Evolutionary conservation across 2,888 invertebrate genomes (phyloP).

Genomic region (Hylaea fasciaria): DNA sequence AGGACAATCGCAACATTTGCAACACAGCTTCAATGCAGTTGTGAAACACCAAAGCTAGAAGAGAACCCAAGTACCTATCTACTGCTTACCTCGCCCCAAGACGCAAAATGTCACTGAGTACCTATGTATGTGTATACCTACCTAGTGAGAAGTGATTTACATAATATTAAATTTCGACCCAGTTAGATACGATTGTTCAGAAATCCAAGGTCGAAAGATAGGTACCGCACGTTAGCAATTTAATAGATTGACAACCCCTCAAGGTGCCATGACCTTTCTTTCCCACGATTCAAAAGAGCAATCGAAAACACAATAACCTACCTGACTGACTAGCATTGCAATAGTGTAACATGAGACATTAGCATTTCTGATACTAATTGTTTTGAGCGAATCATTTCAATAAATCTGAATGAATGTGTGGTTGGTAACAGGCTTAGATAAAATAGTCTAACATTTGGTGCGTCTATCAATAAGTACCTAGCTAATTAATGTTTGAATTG

Average conservation of each 20-base stretch:
- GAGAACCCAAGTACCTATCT: constrained; percentile 54
- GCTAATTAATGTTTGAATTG: too few species aligned
- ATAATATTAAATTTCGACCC: constrained; percentile 65
- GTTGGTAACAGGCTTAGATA: neutral
- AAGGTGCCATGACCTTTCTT: constrained; percentile 49
- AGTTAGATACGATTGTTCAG: constrained; percentile 66
- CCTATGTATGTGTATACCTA: constrained; percentile 1
- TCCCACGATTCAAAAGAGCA: constrained; percentile 48
- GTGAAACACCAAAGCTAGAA: constrained; percentile 63
- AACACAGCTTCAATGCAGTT: constrained; percentile 55
- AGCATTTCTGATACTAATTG: constrained; percentile 26
- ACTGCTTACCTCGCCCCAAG: constrained; percentile 57
- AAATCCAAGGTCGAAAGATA: constrained; percentile 67
- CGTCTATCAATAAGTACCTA: too few species aligned
- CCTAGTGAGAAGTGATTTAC: constrained; percentile 60
- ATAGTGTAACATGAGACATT: constrained; percentile 32
- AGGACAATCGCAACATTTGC: constrained; percentile 50
- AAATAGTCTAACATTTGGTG: too few species aligned
- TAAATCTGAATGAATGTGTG: constrained; percentile 7
- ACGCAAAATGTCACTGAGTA: constrained; percentile 70
- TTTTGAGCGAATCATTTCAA: constrained; percentile 21
- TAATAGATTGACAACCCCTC: constrained; percentile 51
- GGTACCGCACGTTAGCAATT: constrained; percentile 38
- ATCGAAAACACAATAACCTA: constrained; percentile 37
- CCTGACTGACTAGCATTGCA: constrained; percentile 34